Percentiles rank a stretch among this genome's conserved stretches.
phyloP scores from a whole-genome alignment of 2,113 vertebrate genomes.

The Platichthys flesus region DNA sequence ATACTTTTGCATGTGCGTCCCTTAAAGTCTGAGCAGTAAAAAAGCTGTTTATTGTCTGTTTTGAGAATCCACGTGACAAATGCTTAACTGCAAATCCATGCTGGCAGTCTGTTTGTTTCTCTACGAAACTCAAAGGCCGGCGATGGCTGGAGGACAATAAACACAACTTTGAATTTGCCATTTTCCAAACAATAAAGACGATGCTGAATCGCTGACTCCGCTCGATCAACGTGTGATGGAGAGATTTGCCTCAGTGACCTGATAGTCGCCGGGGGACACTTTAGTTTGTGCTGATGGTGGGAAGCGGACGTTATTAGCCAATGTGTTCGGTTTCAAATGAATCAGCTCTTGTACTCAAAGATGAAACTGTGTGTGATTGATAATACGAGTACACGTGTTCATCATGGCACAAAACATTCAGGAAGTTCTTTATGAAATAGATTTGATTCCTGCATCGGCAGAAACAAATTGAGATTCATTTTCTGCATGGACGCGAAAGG shows the following conservation, averaged over 20 bases:
- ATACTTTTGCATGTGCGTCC: too few species aligned
- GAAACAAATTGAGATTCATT: too few species aligned
- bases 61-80: too few species aligned
- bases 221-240: constrained; percentile 59
- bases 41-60: too few species aligned
- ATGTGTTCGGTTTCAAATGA: constrained; percentile 1
- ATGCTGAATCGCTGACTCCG: constrained; percentile 47
- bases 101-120: not conserved
- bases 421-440: too few species aligned
- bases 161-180: not conserved
- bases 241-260: constrained; percentile 58
- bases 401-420: too few species aligned
- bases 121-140: not conserved
- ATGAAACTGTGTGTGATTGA: not conserved
- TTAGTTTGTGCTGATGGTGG: constrained; percentile 52
- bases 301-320: constrained; percentile 7
- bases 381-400: too few species aligned
- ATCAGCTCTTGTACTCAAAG: not conserved
- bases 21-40: too few species aligned
- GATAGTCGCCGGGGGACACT: constrained; percentile 32
- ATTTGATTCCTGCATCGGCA: too few species aligned
- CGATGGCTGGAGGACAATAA: constrained; percentile 1
- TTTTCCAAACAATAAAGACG: constrained; percentile 26
- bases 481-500: too few species aligned
- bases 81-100: too few species aligned